phyloP scores from a whole-genome alignment of 2,888 invertebrate genomes.

The Drosophila demipolita region DNA sequence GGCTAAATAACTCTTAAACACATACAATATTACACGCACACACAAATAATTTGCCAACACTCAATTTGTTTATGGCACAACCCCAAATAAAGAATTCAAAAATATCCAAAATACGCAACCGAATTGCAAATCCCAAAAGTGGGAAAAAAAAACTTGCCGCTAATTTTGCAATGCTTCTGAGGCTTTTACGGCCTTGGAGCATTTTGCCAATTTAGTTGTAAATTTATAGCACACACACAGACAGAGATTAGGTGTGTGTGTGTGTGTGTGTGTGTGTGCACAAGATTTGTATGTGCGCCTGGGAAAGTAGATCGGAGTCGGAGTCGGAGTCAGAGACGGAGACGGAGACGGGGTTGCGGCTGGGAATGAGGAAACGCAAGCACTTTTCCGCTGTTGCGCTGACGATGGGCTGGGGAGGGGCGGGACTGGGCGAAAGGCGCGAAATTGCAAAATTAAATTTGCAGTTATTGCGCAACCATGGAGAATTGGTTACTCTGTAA shows the following conservation, averaged over 20 bases:
- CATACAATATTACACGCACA: not conserved
- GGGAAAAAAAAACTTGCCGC: slow-evolving; percentile 32
- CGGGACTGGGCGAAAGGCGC: slow-evolving; percentile 56
- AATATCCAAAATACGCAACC: slow-evolving; percentile 4
- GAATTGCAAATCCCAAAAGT: slow-evolving; percentile 26
- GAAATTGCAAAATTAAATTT: slow-evolving; percentile 79
- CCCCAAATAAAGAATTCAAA: slow-evolving; percentile 11
- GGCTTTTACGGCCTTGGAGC: slow-evolving; percentile 56
- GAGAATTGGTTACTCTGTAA: slow-evolving; percentile 76
- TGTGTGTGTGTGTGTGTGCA: slow-evolving; percentile 22
- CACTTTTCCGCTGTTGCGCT: slow-evolving; percentile 9
- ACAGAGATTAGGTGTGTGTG: slow-evolving; percentile 51
- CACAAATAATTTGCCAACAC: slow-evolving; percentile 48
- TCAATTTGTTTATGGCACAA: slow-evolving; percentile 8
- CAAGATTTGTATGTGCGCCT: slow-evolving; percentile 53
- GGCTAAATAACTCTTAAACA: not conserved
- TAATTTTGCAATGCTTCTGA: slow-evolving; percentile 54
- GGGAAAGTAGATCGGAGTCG: slow-evolving; percentile 34
- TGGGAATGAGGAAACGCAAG: not conserved
- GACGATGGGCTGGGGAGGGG: slow-evolving; percentile 10
- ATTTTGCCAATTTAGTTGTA: slow-evolving; percentile 64
- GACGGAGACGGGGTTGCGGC: slow-evolving; percentile 7
- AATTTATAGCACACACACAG: slow-evolving; percentile 62
- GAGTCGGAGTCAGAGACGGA: slow-evolving; percentile 5
- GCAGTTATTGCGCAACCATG: slow-evolving; percentile 81